Evolutionary conservation across 2,797 vertebrate species (phyloP).

Genomic region (Eospalax fontanierii): DNA sequence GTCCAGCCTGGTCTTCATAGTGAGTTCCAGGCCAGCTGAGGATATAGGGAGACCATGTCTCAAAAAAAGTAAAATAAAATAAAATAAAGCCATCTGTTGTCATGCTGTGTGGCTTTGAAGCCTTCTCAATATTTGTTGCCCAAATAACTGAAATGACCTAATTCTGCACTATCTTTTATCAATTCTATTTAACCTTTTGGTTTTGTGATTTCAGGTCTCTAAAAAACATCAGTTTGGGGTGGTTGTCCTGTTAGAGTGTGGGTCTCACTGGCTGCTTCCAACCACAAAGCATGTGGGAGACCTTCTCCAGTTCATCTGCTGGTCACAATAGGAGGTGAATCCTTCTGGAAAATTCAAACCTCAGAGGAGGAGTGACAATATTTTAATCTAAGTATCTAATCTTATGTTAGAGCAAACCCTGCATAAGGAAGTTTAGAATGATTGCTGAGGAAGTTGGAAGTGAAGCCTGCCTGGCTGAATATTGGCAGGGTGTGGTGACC

Average conservation of each 20-base stretch:
- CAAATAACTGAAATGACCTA: constrained; percentile 21
- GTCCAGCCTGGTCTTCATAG: too few relatives aligned
- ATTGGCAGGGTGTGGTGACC: constrained; percentile 76
- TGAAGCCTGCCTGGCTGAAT: background rate
- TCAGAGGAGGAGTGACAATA: background rate
- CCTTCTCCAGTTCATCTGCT: background rate
- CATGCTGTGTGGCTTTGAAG: background rate
- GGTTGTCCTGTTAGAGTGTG: background rate
- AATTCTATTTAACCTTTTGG: constrained; percentile 15
- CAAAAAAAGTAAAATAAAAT: too few relatives aligned
- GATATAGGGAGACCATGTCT: too few relatives aligned
- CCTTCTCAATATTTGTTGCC: background rate
- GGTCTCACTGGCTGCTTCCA: background rate
- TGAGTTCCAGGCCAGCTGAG: too few relatives aligned
- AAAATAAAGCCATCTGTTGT: constrained; percentile 61
- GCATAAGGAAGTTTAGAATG: constrained; percentile 20
- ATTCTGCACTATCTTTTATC: background rate
- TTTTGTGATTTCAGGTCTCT: constrained; percentile 54
- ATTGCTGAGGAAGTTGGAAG: background rate
- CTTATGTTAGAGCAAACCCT: constrained; percentile 12
- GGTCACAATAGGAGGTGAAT: constrained; percentile 3
- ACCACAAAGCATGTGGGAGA: background rate
- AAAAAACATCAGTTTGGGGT: background rate
- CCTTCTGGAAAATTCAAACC: constrained; percentile 41
- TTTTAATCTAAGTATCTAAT: constrained; percentile 55